These are phyloP conservation scores for Melanargia galathea DNA, from an alignment of 2,888 invertebrate genomes.

Conservation along the genomic window DNA sequence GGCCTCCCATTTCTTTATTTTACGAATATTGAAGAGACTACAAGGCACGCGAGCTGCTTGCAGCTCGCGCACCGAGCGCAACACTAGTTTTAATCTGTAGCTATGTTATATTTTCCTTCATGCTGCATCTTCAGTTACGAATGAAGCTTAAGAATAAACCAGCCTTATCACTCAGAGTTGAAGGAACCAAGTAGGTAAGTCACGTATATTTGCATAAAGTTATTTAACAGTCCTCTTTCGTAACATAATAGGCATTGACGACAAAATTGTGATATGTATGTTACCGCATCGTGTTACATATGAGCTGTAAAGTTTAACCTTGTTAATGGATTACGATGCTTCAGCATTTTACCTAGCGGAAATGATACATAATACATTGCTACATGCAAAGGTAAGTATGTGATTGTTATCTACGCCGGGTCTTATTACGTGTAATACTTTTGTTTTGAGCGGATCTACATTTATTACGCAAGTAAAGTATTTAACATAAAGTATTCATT, in stretches of 20 bases:
- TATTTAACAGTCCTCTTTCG: conserved; percentile 16
- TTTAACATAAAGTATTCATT: too few relatives aligned
- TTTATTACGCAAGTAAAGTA: not conserved
- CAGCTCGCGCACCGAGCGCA: too few relatives aligned
- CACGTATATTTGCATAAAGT: conserved; percentile 15
- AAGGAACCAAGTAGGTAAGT: not conserved
- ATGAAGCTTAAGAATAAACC: not conserved
- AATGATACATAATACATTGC: conserved; percentile 19
- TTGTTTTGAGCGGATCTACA: conserved; percentile 11
- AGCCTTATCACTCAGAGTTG: not conserved
- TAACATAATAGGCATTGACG: conserved; percentile 9
- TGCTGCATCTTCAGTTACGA: not conserved
- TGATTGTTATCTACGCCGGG: conserved; percentile 6
- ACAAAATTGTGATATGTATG: conserved; percentile 20
- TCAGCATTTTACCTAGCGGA: conserved; percentile 24
- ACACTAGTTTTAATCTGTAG: not conserved
- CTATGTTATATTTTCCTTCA: not conserved
- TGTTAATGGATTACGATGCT: conserved; percentile 22
- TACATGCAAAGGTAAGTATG: conserved; percentile 10
- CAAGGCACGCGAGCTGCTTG: too few relatives aligned
- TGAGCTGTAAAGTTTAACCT: conserved; percentile 22
- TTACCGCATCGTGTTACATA: conserved; percentile 26
- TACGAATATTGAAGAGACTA: too few relatives aligned
- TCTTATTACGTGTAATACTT: conserved; percentile 7
- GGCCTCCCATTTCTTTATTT: too few relatives aligned